phyloP scores from a whole-genome alignment of 2,888 invertebrate species.

The Aphrophora alni region DNA sequence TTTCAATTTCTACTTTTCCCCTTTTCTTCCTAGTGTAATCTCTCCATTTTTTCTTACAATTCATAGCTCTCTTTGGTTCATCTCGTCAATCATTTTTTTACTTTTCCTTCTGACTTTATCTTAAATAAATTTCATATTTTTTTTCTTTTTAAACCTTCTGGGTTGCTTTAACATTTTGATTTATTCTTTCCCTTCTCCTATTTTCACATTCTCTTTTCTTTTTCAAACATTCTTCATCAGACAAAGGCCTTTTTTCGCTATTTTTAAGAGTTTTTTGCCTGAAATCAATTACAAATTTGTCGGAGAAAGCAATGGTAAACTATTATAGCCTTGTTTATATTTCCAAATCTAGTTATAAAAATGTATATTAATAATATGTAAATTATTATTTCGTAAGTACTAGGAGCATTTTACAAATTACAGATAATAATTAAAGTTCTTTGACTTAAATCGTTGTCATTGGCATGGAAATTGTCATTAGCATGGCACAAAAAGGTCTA shows the following conservation, averaged over 20 bases:
- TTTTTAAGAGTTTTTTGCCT: slow-evolving; percentile 14
- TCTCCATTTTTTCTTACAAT: neutral
- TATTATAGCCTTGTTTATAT: no score
- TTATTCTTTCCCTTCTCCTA: neutral
- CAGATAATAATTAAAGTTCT: no score
- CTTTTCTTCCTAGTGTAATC: slow-evolving; percentile 4
- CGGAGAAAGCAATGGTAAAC: neutral
- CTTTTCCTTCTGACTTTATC: slow-evolving; percentile 15
- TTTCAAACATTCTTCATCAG: neutral
- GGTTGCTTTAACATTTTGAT: slow-evolving; percentile 10
- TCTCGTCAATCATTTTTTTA: slow-evolving; percentile 15
- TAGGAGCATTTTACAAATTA: neutral
- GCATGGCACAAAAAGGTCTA: neutral
- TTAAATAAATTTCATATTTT: slow-evolving; percentile 10
- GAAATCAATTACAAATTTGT: neutral
- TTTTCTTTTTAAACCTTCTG: slow-evolving; percentile 13
- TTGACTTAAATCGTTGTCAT: neutral
- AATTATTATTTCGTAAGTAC: no score
- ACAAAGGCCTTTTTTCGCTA: neutral
- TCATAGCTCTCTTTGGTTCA: slow-evolving; percentile 12
- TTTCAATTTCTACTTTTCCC: no score
- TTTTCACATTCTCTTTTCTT: neutral
- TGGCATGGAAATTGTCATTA: neutral
- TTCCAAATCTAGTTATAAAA: no score
- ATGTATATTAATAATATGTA: no score